Base-by-base conservation (phyloP, 2,797 vertebrate species). In the Melanitta fusca region DNA sequence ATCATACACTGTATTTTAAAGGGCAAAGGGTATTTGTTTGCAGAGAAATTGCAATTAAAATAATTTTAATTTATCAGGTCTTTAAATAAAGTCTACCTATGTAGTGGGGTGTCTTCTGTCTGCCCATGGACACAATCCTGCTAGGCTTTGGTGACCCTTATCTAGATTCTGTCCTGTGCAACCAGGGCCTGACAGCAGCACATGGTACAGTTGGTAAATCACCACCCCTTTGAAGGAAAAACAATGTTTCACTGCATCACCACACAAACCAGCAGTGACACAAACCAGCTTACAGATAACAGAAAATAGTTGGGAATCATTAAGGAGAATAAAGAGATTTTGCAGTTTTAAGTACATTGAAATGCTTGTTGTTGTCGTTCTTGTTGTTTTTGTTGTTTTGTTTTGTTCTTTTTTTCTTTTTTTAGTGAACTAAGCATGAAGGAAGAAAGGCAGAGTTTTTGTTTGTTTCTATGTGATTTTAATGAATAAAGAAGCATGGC, bases 31-130 rank as follows among this genome's bases (percentile, higher is more conserved):
- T 71, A 36, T 84, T 74, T 80, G 21, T 73, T 51, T 57, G 32
- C 34, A 34, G 80, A 92, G 85, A 80, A 86, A 36, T 83, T 86
- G 80, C 38, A 65, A n/a, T 84, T 89, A 87, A 82, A 95, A 92
- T 91, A 80, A 66, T 93, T 73, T 62, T 7, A 72, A 87, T 85
- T 91, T 58, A 87, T 83, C n/a, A 22, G 8, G 72, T 78, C 57
- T 93, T 94, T 82, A 87, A 89, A 84, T 77, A 92, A 73, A 92
- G 78, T 61, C 38, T 92, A 11, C 17, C 53, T 3, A 0, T 77
- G 21, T 70, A 77, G 39, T 68, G 49, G 11, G 13, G 5, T 90
- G 24, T 93, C 47, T 90, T 70, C 56, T 80, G 30, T 54, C 24
- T 57, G 10, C 36, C 39, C 58, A 66, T 8, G 28, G 66, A 36